A percentile compares a stretch with the other conserved stretches of the same genome.
Conservation (phyloP, 2,797 vertebrate genomes). For the Malurus splendens region DNA sequence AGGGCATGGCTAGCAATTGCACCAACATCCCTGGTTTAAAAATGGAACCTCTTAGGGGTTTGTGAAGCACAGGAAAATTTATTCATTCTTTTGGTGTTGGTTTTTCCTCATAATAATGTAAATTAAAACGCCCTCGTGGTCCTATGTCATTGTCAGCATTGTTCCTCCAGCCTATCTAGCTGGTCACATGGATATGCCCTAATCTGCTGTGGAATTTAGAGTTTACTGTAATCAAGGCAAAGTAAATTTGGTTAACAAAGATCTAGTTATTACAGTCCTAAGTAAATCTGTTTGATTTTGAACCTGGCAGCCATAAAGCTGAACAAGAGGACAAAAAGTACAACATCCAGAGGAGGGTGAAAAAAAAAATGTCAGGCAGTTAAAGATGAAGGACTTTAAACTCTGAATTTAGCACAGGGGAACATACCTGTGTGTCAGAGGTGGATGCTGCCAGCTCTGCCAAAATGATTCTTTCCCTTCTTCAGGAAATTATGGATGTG, state of each 20-base stretch:
- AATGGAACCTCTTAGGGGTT: not conserved
- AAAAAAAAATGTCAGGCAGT: not conserved
- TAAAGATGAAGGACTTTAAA: not conserved
- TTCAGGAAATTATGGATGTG: not conserved
- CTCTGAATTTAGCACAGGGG: not conserved
- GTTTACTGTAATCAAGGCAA: not conserved
- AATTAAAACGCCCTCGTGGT: not conserved
- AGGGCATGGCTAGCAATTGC: not conserved
- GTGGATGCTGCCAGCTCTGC: not conserved
- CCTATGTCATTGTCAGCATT: not conserved
- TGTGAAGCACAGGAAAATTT: not conserved
- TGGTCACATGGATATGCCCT: not conserved
- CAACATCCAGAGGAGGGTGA: not conserved
- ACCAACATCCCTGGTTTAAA: not conserved
- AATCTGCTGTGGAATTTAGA: not conserved
- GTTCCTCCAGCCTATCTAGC: not conserved
- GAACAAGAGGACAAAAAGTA: not conserved
- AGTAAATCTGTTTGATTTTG: not conserved
- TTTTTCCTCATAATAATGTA: not conserved
- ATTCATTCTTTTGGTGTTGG: not conserved
- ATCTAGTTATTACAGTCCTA: not conserved
- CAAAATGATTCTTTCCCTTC: not conserved
- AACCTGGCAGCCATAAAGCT: not conserved
- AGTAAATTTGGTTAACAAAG: not conserved
- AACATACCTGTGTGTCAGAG: not conserved